Evolutionary conservation across 2,888 invertebrate genomes (phyloP).

Genomic region (Serrognathus titanus): DNA sequence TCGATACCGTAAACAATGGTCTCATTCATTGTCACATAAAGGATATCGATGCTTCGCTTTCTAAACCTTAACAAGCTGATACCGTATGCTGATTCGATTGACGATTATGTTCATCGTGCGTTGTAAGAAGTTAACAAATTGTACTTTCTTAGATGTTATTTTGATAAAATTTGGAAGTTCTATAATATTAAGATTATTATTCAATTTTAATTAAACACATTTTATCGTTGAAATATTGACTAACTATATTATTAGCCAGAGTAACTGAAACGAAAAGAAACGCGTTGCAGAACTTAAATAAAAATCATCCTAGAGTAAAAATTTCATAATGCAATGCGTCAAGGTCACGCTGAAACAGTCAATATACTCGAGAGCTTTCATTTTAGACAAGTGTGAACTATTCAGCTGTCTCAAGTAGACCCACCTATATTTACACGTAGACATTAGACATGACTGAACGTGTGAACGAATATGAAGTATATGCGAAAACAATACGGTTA

Average conservation of each 20-base stretch:
- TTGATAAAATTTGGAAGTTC: too few relatives aligned
- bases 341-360: constrained; percentile 5
- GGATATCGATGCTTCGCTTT: not conserved
- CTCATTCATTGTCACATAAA: constrained; percentile 10
- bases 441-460: constrained; percentile 35
- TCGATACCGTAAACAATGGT: constrained; percentile 9
- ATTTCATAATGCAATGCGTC: not conserved
- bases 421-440: constrained; percentile 39
- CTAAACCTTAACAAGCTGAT: not conserved
- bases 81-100: not conserved
- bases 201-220: too few relatives aligned
- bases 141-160: too few relatives aligned
- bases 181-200: too few relatives aligned
- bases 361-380: constrained; percentile 17
- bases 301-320: constrained; percentile 2
- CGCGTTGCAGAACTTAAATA: too few relatives aligned
- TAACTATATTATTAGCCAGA: too few relatives aligned
- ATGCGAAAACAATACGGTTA: constrained; percentile 37
- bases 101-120: not conserved
- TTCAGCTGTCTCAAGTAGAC: constrained; percentile 38
- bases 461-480: constrained; percentile 35
- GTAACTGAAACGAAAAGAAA: too few relatives aligned
- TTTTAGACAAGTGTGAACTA: constrained; percentile 31
- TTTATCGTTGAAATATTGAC: too few relatives aligned
- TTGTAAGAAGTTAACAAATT: too few relatives aligned